Evolutionary conservation across 2,113 vertebrate species (phyloP).

Genomic region (Muntiacus reevesi): DNA sequence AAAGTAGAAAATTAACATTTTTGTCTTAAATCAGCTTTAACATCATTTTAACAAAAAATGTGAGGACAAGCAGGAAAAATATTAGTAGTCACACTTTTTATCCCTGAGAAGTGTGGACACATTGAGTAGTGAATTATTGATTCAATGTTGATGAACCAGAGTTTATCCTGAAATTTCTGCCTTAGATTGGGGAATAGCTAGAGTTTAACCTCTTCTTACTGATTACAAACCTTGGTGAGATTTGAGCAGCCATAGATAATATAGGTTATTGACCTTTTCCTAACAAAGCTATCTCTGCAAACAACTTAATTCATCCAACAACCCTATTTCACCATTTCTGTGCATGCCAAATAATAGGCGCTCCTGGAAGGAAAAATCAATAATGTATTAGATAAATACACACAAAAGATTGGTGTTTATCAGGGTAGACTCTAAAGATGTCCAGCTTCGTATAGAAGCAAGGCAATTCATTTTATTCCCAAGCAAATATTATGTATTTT

Average conservation of each 20-base stretch:
- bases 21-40: not conserved
- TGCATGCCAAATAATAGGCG: not conserved
- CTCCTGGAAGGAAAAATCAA: not conserved
- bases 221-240: not conserved
- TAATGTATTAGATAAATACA: not conserved
- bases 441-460: not conserved
- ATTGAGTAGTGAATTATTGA: conserved; percentile 25
- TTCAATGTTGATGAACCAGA: not conserved
- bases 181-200: not conserved
- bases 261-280: not conserved
- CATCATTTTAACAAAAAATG: not conserved
- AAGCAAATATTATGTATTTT: conserved; percentile 32
- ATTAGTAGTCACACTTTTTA: not conserved
- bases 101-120: not conserved
- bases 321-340: not conserved
- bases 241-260: not conserved
- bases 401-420: not conserved
- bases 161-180: not conserved
- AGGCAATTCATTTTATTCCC: not conserved
- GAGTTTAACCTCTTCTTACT: not conserved
- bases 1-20: conserved; percentile 3
- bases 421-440: not conserved
- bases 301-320: not conserved
- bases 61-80: not conserved
- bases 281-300: not conserved